These are phyloP conservation scores for Adoxophyes honmai DNA, from an alignment of 1,140 invertebrate genomes.

Conservation along the genomic window DNA sequence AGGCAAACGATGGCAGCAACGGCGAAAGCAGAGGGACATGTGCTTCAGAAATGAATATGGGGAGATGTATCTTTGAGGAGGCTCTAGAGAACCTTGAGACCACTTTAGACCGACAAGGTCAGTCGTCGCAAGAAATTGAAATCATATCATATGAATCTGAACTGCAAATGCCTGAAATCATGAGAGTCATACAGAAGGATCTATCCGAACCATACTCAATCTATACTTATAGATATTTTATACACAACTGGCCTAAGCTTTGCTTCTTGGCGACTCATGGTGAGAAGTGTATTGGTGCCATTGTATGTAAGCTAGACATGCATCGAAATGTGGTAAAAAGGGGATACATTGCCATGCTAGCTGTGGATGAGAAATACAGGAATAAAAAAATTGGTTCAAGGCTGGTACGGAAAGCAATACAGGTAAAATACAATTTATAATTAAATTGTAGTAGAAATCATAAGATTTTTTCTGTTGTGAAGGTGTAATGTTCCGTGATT, in stretches of 20 bases:
- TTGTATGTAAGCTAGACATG: slow-evolving; percentile 98
- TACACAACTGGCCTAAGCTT: slow-evolving; percentile 99
- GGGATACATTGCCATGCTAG: slow-evolving; percentile 99
- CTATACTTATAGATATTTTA: slow-evolving; percentile 99
- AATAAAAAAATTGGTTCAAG: slow-evolving; percentile 94
- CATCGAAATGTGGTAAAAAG: slow-evolving; percentile 94
- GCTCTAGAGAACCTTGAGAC: slow-evolving; percentile 32
- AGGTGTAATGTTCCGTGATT: no score
- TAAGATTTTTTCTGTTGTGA: slow-evolving; percentile 17
- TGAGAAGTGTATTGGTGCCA: slow-evolving; percentile 94
- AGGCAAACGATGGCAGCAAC: slow-evolving; percentile 49
- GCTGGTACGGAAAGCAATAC: slow-evolving; percentile 85
- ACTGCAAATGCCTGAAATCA: slow-evolving; percentile 84
- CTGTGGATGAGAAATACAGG: slow-evolving; percentile 96
- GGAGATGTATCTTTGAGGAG: slow-evolving; percentile 25
- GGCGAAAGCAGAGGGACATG: slow-evolving; percentile 25
- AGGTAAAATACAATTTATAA: slow-evolving; percentile 76
- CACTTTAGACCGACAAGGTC: slow-evolving; percentile 23
- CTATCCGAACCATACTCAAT: slow-evolving; percentile 99
- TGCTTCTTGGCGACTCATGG: slow-evolving; percentile 96
- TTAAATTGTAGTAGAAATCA: slow-evolving; percentile 12
- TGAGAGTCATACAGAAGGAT: slow-evolving; percentile 99
- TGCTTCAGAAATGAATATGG: slow-evolving; percentile 9
- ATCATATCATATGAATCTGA: slow-evolving; percentile 75
- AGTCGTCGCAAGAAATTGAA: slow-evolving; percentile 46